These are phyloP conservation scores for Catocala sponsa DNA, from an alignment of 2,888 invertebrate species.

Conservation along the genomic window DNA sequence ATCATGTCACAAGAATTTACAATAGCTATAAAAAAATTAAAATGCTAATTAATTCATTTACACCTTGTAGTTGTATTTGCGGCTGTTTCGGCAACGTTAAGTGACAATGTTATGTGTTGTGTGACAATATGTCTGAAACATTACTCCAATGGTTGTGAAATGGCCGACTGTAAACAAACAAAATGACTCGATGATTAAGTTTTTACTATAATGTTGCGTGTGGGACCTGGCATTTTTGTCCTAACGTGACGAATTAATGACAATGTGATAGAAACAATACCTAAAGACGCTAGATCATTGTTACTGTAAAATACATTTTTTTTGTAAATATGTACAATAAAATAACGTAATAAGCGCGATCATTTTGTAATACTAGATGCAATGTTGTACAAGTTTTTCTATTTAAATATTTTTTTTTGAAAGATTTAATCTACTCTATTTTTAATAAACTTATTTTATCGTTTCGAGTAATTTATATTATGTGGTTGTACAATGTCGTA, in stretches of 20 bases:
- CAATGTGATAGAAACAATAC: conserved; percentile 87
- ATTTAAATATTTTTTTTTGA: conserved; percentile 84
- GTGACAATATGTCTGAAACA: conserved; percentile 61
- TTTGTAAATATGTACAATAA: conserved; percentile 87
- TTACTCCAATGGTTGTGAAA: conserved; percentile 71
- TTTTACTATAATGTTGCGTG: conserved; percentile 54
- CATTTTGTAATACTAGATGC: conserved; percentile 83
- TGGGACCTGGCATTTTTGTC: conserved; percentile 36
- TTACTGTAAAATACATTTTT: conserved; percentile 85
- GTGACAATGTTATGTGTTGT: conserved; percentile 52
- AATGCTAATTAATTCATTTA: conserved; percentile 48
- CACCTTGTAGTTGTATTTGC: conserved; percentile 40
- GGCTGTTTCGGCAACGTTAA: conserved; percentile 47
- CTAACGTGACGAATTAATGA: conserved; percentile 56
- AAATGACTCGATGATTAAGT: conserved; percentile 49
- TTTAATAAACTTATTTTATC: conserved; percentile 87
- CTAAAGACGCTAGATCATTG: conserved; percentile 87
- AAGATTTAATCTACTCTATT: conserved; percentile 87
- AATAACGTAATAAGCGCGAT: conserved; percentile 79
- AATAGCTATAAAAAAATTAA: conserved; percentile 34
- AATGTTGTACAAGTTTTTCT: conserved; percentile 87
- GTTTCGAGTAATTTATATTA: conserved; percentile 87
- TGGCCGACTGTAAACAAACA: conserved; percentile 53
- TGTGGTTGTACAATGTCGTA: conserved; percentile 86
- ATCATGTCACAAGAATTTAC: conserved; percentile 37